Percentiles rank a stretch among this genome's conserved stretches.
These are phyloP conservation scores for Melanophora roralis DNA, from an alignment of 2,888 invertebrate species.

Conservation along the genomic window DNA sequence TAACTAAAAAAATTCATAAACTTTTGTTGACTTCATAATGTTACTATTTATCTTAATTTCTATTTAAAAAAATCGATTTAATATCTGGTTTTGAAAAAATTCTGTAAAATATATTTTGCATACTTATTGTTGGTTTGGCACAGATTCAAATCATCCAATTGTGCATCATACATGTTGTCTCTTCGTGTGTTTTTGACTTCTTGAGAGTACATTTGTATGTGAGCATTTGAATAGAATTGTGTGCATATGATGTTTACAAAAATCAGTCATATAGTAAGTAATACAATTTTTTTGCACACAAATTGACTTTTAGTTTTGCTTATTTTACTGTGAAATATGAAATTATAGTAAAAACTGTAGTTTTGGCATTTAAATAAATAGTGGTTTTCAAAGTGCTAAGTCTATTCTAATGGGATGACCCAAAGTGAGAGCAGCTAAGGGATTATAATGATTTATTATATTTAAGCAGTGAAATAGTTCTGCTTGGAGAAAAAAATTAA, in stretches of 20 bases:
- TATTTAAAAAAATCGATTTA: not conserved
- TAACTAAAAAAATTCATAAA: too few relatives aligned
- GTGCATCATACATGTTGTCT: not conserved
- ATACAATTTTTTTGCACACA: not conserved
- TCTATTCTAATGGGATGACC: not conserved
- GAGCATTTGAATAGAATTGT: not conserved
- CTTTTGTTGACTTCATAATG: too few relatives aligned
- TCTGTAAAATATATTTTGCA: not conserved
- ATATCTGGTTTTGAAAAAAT: not conserved
- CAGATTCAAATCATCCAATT: constrained; percentile 11
- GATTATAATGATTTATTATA: not conserved
- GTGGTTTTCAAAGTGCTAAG: not conserved
- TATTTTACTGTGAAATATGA: constrained; percentile 12
- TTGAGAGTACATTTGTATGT: not conserved
- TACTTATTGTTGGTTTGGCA: constrained; percentile 10
- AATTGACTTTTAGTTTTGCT: constrained; percentile 17
- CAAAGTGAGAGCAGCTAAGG: not conserved
- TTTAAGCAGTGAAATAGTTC: too few relatives aligned
- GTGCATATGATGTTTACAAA: not conserved
- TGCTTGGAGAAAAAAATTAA: too few relatives aligned
- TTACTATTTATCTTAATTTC: too few relatives aligned
- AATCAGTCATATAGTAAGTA: not conserved
- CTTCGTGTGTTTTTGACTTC: not conserved
- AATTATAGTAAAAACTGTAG: constrained; percentile 10
- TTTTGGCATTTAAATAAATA: not conserved